Evolutionary conservation across 2,113 vertebrate genomes (phyloP).

Genomic region (Thunnus thynnus): DNA sequence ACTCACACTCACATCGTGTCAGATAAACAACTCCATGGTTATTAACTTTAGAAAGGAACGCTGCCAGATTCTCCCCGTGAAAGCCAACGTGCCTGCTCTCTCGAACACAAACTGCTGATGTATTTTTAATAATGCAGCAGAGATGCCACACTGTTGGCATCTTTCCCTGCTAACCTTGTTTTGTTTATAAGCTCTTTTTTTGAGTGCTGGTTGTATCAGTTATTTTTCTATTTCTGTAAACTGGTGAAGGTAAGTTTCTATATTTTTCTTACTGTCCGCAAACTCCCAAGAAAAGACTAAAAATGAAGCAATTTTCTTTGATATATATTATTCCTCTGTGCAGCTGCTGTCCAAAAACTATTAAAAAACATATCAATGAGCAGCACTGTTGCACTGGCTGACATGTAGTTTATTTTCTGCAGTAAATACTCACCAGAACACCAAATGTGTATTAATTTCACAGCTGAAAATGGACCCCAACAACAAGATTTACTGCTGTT

Average conservation of each 20-base stretch:
- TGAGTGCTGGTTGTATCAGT: not conserved
- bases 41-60: conserved; percentile 19
- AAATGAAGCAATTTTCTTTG: no score
- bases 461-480: no score
- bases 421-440: no score
- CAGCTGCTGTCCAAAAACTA: no score
- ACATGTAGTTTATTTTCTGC: no score
- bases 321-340: no score
- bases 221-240: conserved; percentile 4
- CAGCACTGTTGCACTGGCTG: no score
- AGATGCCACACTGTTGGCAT: conserved; percentile 6
- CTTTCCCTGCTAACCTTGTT: not conserved
- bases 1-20: not conserved
- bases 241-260: not conserved
- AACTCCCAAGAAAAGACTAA: no score
- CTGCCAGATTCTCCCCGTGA: not conserved
- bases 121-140: conserved; percentile 31
- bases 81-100: not conserved
- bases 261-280: no score
- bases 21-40: conserved; percentile 9
- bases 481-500: no score
- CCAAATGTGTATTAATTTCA: no score
- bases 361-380: no score
- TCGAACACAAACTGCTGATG: conserved; percentile 7
- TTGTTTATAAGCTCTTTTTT: conserved; percentile 15